These are phyloP conservation scores for Theristicus caerulescens DNA, from an alignment of 2,113 vertebrate species.

Conservation along the genomic window DNA sequence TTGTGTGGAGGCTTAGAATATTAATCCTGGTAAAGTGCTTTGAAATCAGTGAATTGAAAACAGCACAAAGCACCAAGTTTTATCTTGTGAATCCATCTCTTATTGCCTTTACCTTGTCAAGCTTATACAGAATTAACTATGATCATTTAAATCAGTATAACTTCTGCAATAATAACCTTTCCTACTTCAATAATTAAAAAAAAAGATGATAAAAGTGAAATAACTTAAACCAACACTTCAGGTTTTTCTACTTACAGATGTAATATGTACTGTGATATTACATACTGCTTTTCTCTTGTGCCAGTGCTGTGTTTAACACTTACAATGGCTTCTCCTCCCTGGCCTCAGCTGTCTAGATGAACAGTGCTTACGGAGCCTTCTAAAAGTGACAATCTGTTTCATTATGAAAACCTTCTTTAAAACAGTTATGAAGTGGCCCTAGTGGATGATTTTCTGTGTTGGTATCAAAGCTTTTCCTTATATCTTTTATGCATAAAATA, in stretches of 20 bases:
- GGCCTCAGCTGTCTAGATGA: not conserved
- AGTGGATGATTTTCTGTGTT: not conserved
- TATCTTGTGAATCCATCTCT: slow-evolving; percentile 12
- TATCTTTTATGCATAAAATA: not conserved
- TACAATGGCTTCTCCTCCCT: not conserved
- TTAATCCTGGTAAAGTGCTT: slow-evolving; percentile 46
- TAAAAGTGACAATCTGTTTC: not conserved
- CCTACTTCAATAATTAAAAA: not conserved
- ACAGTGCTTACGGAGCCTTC: not conserved
- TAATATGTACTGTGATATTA: not conserved
- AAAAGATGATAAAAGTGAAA: not conserved
- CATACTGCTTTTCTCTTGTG: rapidly evolving
- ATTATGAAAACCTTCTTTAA: not conserved
- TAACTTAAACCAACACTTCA: not conserved
- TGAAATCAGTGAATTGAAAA: slow-evolving; percentile 47
- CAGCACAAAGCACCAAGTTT: slow-evolving; percentile 17
- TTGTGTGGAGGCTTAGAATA: slow-evolving; percentile 29
- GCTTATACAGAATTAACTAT: not conserved
- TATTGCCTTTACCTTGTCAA: not conserved
- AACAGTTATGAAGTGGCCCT: not conserved
- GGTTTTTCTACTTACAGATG: not conserved
- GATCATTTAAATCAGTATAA: not conserved
- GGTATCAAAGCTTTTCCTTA: not conserved
- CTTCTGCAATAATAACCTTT: not conserved
- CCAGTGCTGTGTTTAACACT: not conserved